Base-by-base conservation (phyloP, 2,888 invertebrate genomes). In the Lasius fuliginosus region DNA sequence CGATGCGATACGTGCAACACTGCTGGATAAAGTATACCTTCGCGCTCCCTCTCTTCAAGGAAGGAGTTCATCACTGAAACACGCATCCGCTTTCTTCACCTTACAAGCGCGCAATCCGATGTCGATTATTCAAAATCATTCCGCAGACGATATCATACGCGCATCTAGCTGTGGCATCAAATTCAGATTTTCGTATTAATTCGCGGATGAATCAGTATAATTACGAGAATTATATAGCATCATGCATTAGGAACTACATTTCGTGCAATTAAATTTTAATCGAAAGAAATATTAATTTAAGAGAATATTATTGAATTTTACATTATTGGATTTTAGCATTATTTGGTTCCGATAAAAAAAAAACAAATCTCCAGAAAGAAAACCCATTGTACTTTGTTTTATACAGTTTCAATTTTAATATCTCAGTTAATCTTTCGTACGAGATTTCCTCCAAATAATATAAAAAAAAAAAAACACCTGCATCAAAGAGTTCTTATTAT, bases 1-100 rank as follows among this genome's bases (percentile, higher is more conserved):
- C 92, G 94, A 94, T 91, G 92, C 93, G 92, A 93, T 92, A 89
- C 88, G 83, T 83, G 77, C 84, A 86, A 58, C 33, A 81, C 81
- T 74, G 81, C 60, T 81, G 86, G 46, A 68, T 84, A 74, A 86
- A 81, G 81, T 86, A 77, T 84, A 69, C 76, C 74, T 82, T 67
- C 65, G 75, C 85, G 64, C 83, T 79, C 85, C 77, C 73, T 60
- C 49, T 36, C 69, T 77, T 74, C 73, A 82, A 85, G 83, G 85
- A 86, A 83, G 77, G 83, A 85, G 83, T 86, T 83, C 84, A 64
- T 71, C 62, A 81, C 64, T 73, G 75, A 46, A 67, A 67, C 64
- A 60, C 58, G 58, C 84, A 79, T 69, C 85, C 87, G 85, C 83
- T 88, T 90, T 88, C 88, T 84, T 90, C 84, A 64, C 12, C 62